phyloP scores from a whole-genome alignment of 2,888 invertebrate species.

The Tetranychus piercei region DNA sequence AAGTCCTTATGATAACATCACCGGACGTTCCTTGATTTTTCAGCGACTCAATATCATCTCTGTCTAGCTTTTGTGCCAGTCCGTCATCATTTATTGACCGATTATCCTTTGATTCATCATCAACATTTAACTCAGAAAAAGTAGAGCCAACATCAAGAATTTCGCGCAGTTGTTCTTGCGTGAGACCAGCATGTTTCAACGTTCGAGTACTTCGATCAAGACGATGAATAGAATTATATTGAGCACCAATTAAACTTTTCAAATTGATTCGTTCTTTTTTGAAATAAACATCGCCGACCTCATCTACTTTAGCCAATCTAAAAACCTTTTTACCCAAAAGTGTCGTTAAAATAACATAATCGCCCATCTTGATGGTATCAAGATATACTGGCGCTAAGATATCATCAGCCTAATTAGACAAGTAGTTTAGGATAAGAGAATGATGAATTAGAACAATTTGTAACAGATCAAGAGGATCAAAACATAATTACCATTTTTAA shows the following conservation, averaged over 20 bases:
- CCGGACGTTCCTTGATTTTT: conserved; percentile 57
- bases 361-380: not conserved
- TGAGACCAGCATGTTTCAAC: conserved; percentile 13
- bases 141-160: not conserved
- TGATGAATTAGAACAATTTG: not conserved
- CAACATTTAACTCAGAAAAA: not conserved
- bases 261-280: conserved; percentile 19
- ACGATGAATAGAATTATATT: conserved; percentile 17
- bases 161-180: not conserved
- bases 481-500: conserved; percentile 55
- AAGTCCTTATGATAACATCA: conserved; percentile 56
- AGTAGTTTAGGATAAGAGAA: not conserved
- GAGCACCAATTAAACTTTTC: conserved; percentile 14
- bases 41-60: conserved; percentile 60
- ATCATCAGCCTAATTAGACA: conserved; percentile 54
- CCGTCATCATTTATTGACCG: conserved; percentile 59
- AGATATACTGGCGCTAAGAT: conserved; percentile 41
- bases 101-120: conserved; percentile 44
- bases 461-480: not conserved
- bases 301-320: not conserved
- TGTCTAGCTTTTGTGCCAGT: conserved; percentile 59
- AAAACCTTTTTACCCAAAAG: conserved; percentile 4
- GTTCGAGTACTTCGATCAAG: conserved; percentile 11
- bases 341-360: not conserved
- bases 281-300: conserved; percentile 5